Base-by-base conservation (phyloP, 2,797 vertebrate species). In the Gouania willdenowi region DNA sequence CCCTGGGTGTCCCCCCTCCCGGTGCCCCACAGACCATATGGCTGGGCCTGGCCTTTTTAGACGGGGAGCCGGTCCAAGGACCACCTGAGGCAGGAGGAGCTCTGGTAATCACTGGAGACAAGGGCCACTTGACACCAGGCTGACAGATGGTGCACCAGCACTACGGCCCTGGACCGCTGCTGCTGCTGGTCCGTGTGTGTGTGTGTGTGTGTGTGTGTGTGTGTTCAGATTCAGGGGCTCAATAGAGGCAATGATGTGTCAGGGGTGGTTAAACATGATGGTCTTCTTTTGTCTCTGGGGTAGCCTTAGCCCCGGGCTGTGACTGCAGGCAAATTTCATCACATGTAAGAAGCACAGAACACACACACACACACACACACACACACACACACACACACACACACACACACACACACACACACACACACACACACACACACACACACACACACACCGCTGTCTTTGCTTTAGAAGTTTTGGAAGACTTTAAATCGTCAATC, bases 101-200 rank as follows among this genome's bases (percentile, higher is more conserved):
- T 76, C 78, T 75, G 70, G 76, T 85, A 86, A 88, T 87, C 84
- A 86, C 53, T 80, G 77, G 73, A 84, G 85, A 87, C 79, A 80
- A 86, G 83, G 64, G 82, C 81, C 84, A 88, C 88, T 86, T 85
- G 87, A 89, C 85, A 87, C 85, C 83, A 63, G 76, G 43, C 56
- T 80, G 77, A 82, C 85, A 87, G 82, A 85, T 84, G 81, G 82
- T 77, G 69, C 64, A 63, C 54, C 63, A 64, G 64, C 40, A 53
- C 56, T 54, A 54, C 49, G 58, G 54, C 48, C 55, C 49, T 37
- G 45, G 14, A 14, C n/a, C n/a, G n/a, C n/a, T n/a, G 58, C 66
- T 68, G 51, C 54, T 61, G 58, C 35, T 66, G 26, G 29, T 58
- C 34, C 41, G 26, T 41, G 35, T 43, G 31, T 39, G 31, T 34